Evolutionary conservation across 2,888 invertebrate species (phyloP), one percentile per base, ranked within the genome.

Genomic region (Oithona nana): DNA sequence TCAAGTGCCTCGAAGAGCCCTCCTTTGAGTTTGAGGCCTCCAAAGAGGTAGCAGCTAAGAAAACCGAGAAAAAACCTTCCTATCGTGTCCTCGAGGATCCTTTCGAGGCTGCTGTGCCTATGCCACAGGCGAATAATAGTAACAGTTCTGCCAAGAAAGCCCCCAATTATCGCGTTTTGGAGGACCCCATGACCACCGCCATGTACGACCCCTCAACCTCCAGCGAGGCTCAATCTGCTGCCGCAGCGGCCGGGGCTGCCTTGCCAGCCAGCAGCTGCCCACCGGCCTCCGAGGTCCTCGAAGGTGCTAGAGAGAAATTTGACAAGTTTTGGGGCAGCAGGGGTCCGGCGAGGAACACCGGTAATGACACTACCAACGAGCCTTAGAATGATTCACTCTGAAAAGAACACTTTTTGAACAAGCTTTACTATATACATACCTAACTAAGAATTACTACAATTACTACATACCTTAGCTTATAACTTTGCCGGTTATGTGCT

Each of bases 1-100:
- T 78, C 22, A 73, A 75, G 66, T 76, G 77, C 68, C 70, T 79
- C 55, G 79, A 80, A 63, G 80, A 79, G 70, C 79, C 79, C 61
- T 72, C 74, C 22, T 78, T 77, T 69, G 77, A 77, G 67, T 75
- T 75, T 68, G 76, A 76, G 54, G 69, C 72, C 13, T 26, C 64
- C 51, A 72, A 72, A 63, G 69, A 69, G 54, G 67, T 66, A 16
- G 54, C 66, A 16, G 63, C 64, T 48, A 57, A 63, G 52, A 39
- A 61, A 52, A 30, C 52, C 3, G 11, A 26, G 3, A 57, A 57
- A 28, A 57, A 57, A 30, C 59, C 59, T 2, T 11, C 59, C 49
- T 26, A 59, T n/a, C 48, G n/a, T 11, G 59, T 59, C 24, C 50
- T 50, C 28, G 28, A 48, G 29, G 59, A 48, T 50, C 59, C 49